phyloP scores from a whole-genome alignment of 2,888 invertebrate species.

The Metacarcinus magister region DNA sequence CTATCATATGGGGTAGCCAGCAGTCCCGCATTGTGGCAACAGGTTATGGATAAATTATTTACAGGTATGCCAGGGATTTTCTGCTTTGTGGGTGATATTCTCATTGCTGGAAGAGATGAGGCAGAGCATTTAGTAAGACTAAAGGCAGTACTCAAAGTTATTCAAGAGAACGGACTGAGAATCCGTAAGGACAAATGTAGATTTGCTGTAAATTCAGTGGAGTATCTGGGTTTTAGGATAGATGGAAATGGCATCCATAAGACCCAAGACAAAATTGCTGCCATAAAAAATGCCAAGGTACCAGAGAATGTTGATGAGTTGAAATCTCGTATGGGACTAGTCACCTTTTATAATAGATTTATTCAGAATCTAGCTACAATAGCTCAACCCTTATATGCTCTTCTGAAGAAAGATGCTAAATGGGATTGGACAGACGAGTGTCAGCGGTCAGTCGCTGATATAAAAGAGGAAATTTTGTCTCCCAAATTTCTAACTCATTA shows the following conservation, averaged over 20 bases:
- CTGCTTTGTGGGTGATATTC: slow-evolving; percentile 58
- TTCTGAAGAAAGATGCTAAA: slow-evolving; percentile 9
- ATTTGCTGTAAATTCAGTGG: slow-evolving; percentile 38
- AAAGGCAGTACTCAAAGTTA: slow-evolving; percentile 9
- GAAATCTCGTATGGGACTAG: slow-evolving; percentile 62
- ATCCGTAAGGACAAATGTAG: slow-evolving; percentile 17
- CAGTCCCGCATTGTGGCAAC: slow-evolving; percentile 69
- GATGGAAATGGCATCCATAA: slow-evolving; percentile 64
- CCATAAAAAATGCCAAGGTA: slow-evolving; percentile 65
- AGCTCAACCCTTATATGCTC: slow-evolving; percentile 13
- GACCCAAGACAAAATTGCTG: slow-evolving; percentile 58
- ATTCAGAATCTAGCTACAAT: slow-evolving; percentile 55
- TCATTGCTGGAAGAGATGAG: slow-evolving; percentile 55
- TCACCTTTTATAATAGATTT: slow-evolving; percentile 61
- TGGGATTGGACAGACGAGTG: slow-evolving; percentile 63
- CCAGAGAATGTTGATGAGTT: slow-evolving; percentile 64
- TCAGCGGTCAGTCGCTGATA: neutral
- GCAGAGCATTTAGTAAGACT: slow-evolving; percentile 57
- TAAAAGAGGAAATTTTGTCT: slow-evolving; percentile 50
- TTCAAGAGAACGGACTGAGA: slow-evolving; percentile 50
- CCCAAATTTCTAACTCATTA: slow-evolving; percentile 56
- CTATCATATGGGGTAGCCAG: slow-evolving; percentile 62
- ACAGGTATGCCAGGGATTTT: slow-evolving; percentile 58
- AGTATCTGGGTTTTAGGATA: slow-evolving; percentile 57
- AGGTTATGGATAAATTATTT: slow-evolving; percentile 67